Evolutionary conservation across 2,797 vertebrate species (phyloP).

Genomic region (Schizopygopsis pylzovi): DNA sequence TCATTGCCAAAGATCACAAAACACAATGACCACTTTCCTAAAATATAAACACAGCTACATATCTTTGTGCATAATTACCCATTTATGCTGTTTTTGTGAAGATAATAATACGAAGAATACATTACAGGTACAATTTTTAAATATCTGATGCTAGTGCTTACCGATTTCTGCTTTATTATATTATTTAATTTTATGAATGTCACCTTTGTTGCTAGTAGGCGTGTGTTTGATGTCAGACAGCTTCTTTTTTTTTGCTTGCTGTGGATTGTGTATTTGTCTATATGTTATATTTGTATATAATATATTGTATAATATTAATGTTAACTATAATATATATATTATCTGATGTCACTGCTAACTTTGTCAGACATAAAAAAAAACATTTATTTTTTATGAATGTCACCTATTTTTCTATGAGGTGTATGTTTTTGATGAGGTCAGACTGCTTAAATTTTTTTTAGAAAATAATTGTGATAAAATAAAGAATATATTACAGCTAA

Average conservation of each 20-base stretch:
- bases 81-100: neutral
- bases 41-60: neutral
- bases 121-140: neutral
- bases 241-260: neutral
- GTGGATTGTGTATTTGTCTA: neutral
- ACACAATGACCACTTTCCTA: neutral
- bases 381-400: neutral
- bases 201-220: neutral
- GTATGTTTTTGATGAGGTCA: constrained; percentile 5
- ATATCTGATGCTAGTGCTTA: neutral
- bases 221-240: too few species aligned
- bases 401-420: too few species aligned
- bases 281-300: too few species aligned
- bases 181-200: neutral
- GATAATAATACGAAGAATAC: neutral
- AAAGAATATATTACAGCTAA: neutral
- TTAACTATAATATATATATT: neutral
- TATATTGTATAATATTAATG: too few species aligned
- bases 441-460: neutral
- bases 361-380: neutral
- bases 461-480: neutral
- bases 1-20: neutral
- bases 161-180: neutral
- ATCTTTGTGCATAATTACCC: neutral
- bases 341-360: neutral